Conservation (phyloP, 2,113 vertebrate genomes). For the Lanius ludovicianus region DNA sequence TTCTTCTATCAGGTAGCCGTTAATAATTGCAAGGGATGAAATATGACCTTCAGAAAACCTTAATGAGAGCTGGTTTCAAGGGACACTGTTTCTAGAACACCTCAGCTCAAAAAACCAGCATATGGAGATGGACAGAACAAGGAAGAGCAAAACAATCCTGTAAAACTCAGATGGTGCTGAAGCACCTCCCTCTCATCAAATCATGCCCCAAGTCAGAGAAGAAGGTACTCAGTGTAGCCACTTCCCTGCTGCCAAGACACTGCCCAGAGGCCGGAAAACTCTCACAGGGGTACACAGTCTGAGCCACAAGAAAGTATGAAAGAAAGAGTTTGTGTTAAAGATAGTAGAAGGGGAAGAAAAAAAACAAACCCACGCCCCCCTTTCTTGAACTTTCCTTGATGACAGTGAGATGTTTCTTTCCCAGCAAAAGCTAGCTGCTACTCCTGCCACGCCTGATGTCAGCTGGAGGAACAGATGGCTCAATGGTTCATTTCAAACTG, state of each 20-base stretch:
- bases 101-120: neutral
- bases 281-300: neutral
- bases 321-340: neutral
- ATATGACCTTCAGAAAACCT: neutral
- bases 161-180: neutral
- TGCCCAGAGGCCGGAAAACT: neutral
- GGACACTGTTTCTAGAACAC: neutral
- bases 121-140: neutral
- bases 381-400: conserved; percentile 5
- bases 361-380: neutral
- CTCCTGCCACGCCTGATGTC: conserved; percentile 35
- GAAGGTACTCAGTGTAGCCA: neutral
- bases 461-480: conserved; percentile 69
- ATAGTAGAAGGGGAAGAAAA: neutral
- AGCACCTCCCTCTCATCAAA: neutral
- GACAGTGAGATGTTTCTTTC: neutral
- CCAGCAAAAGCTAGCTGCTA: conserved; percentile 26
- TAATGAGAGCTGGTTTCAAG: neutral
- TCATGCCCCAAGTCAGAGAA: neutral
- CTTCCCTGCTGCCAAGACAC: neutral
- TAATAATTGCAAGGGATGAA: neutral
- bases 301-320: neutral
- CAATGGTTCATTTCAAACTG: conserved; percentile 30
- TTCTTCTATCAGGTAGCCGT: neutral
- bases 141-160: neutral